These are phyloP conservation scores for Furcula furcula DNA, from an alignment of 2,888 invertebrate genomes.

Conservation along the genomic window DNA sequence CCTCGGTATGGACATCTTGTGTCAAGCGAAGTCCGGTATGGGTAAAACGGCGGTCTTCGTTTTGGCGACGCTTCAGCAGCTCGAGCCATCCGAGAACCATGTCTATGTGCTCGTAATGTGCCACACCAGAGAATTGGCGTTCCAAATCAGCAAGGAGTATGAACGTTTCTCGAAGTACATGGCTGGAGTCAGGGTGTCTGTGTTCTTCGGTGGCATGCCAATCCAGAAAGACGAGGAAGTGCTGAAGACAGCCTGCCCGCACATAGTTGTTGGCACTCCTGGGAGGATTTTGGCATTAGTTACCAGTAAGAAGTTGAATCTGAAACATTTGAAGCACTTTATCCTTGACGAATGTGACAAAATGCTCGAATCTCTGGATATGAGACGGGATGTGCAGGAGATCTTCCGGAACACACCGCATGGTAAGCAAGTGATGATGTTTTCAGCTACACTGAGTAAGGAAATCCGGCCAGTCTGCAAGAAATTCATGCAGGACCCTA, in stretches of 20 bases:
- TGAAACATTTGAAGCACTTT: conserved; percentile 99
- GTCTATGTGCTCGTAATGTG: conserved; percentile 99
- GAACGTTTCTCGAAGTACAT: conserved; percentile 99
- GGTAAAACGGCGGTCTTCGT: conserved; percentile 99
- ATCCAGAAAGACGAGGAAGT: conserved; percentile 98
- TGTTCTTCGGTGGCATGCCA: conserved; percentile 99
- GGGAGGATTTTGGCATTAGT: conserved; percentile 98
- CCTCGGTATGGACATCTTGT: conserved; percentile 99
- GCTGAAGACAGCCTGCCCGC: conserved; percentile 97
- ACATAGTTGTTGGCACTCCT: conserved; percentile 99
- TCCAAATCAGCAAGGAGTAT: conserved; percentile 99
- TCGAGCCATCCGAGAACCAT: conserved; percentile 97
- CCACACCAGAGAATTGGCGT: conserved; percentile 99
- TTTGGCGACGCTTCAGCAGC: conserved; percentile 97
- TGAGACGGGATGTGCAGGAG: conserved; percentile 99
- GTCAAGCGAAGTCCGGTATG: conserved; percentile 99
- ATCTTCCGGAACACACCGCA: conserved; percentile 99
- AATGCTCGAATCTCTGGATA: conserved; percentile 98
- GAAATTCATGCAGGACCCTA: conserved; percentile 99
- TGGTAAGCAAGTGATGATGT: conserved; percentile 99
- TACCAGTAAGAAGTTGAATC: conserved; percentile 93
- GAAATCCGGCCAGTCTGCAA: conserved; percentile 99
- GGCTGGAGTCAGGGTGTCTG: conserved; percentile 96
- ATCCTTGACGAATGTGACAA: conserved; percentile 99
- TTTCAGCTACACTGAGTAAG: conserved; percentile 99